Conservation (phyloP, 2,797 vertebrate genomes). For the Danio choprae region DNA sequence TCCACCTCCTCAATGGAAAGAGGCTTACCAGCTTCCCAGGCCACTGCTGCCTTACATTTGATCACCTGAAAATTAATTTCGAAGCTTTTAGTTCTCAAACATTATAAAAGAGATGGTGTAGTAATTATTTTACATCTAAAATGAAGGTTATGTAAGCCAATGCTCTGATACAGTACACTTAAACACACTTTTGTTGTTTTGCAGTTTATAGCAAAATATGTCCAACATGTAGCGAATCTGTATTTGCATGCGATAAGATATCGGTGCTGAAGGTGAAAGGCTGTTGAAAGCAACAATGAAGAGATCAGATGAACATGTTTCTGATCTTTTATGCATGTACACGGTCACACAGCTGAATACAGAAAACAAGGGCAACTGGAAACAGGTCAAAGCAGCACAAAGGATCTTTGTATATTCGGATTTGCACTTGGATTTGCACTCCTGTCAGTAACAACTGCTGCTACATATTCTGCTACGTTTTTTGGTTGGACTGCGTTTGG, state of each 20-base stretch:
- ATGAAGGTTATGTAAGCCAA: neutral
- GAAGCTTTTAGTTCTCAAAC: neutral
- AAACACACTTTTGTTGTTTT: too few species aligned
- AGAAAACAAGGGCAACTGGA: neutral
- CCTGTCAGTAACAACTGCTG: neutral
- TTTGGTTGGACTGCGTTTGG: neutral
- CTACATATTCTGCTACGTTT: neutral
- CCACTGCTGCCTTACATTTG: conserved; percentile 94
- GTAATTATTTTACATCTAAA: neutral
- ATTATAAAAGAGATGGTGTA: neutral
- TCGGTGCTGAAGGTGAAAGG: neutral
- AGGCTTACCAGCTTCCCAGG: conserved; percentile 92
- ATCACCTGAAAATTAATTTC: conserved; percentile 81
- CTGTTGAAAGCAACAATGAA: neutral
- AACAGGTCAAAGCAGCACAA: conserved; percentile 21
- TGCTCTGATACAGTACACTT: neutral
- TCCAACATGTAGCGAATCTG: neutral
- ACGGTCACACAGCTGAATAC: neutral
- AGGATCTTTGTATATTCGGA: neutral
- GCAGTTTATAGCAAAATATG: neutral
- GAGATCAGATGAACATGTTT: neutral
- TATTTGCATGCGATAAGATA: neutral
- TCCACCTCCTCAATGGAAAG: conserved; percentile 93
- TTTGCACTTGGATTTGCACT: neutral
- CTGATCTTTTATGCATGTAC: conserved; percentile 5